Evolutionary conservation across 2,113 vertebrate genomes (phyloP).

Genomic region (Esox niger): DNA sequence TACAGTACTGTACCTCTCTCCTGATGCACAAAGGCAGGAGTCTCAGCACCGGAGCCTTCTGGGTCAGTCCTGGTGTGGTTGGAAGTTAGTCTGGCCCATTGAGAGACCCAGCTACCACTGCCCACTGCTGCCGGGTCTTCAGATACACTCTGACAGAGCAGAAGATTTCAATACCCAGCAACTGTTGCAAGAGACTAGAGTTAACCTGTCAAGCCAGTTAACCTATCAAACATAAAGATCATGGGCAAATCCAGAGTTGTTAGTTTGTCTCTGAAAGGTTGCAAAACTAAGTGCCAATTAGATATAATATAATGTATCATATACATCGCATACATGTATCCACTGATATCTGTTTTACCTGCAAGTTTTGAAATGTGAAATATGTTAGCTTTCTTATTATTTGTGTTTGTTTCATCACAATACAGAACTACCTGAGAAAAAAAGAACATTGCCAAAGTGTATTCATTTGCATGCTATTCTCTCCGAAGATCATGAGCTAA

Average conservation of each 20-base stretch:
- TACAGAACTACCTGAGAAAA: too few relatives aligned
- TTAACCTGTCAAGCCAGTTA: too few relatives aligned
- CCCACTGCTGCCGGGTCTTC: constrained; percentile 64
- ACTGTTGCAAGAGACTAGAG: too few relatives aligned
- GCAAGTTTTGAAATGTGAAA: neutral
- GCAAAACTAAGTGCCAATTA: neutral
- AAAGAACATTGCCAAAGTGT: too few relatives aligned
- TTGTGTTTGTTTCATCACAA: too few relatives aligned
- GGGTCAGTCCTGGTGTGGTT: constrained; percentile 91
- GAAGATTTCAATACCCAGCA: neutral
- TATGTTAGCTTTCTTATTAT: neutral
- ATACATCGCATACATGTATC: neutral
- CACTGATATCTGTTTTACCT: neutral
- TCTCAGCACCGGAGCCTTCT: constrained; percentile 82
- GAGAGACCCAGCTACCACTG: constrained; percentile 83
- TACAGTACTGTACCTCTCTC: constrained; percentile 83
- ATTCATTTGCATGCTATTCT: too few relatives aligned
- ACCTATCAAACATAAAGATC: too few relatives aligned
- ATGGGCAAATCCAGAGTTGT: neutral
- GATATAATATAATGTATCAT: neutral
- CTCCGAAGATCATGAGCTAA: too few relatives aligned
- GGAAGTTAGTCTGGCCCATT: constrained; percentile 94
- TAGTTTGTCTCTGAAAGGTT: neutral
- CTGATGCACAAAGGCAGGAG: constrained; percentile 73
- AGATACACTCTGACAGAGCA: constrained; percentile 59